Percentiles rank a stretch among this genome's conserved stretches.
Evolutionary conservation across 2,888 invertebrate species (phyloP).

Genomic region (Sclerodermus sp.): DNA sequence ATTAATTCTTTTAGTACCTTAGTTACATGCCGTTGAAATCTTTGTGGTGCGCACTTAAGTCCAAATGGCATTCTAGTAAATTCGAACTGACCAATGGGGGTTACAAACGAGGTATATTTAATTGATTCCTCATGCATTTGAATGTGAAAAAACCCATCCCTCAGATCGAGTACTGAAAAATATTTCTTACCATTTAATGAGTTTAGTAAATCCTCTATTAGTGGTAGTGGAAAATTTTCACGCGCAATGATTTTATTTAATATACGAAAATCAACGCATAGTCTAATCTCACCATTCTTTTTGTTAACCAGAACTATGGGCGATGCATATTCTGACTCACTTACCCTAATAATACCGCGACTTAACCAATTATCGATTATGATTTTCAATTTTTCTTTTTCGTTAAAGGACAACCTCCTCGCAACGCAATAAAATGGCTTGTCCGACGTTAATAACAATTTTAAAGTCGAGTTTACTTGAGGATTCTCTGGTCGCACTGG

Average conservation of each 20-base stretch:
- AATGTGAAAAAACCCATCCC: conserved; percentile 20
- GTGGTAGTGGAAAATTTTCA: conserved; percentile 14
- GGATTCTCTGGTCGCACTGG: conserved; percentile 1
- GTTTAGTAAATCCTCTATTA: conserved; percentile 14
- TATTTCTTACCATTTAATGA: conserved; percentile 7
- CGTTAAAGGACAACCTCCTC: conserved; percentile 1
- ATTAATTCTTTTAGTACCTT: conserved; percentile 10
- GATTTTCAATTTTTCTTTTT: neutral
- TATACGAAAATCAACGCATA: conserved; percentile 17
- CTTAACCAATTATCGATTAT: conserved; percentile 4
- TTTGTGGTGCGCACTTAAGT: conserved; percentile 12
- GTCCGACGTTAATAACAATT: neutral
- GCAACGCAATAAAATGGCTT: conserved; percentile 9
- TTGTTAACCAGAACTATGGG: conserved; percentile 12
- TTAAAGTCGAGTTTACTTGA: neutral
- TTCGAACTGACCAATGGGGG: conserved; percentile 19
- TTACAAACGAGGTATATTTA: conserved; percentile 20
- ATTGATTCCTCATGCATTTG: conserved; percentile 11
- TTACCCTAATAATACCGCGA: conserved; percentile 6
- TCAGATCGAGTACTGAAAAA: conserved; percentile 13
- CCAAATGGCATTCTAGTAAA: conserved; percentile 16
- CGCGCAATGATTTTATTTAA: conserved; percentile 8
- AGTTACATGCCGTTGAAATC: conserved; percentile 13
- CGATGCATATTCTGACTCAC: conserved; percentile 9
- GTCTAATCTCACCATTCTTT: conserved; percentile 6